Evolutionary conservation across 2,888 invertebrate species (phyloP).

Genomic region (Myathropa florea): DNA sequence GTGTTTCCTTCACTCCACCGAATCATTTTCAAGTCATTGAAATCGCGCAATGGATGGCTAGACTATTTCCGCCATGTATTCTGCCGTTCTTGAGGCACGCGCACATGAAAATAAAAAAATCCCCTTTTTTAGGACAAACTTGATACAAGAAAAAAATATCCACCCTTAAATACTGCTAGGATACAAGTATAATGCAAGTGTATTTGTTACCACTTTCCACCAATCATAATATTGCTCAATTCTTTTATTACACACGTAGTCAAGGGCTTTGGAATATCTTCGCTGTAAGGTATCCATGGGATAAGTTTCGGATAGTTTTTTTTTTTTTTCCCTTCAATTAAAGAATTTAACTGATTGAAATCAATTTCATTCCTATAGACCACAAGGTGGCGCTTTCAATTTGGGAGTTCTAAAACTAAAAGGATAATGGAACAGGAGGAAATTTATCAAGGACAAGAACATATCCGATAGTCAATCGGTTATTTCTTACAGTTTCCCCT

Average conservation of each 20-base stretch:
- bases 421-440: background rate
- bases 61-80: background rate
- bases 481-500: background rate
- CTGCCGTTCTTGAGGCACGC: conserved; percentile 31
- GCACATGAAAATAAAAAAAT: conserved; percentile 27
- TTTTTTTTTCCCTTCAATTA: background rate
- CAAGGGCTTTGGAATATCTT: background rate
- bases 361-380: background rate
- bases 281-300: background rate
- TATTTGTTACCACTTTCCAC: conserved; percentile 43
- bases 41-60: conserved; percentile 11
- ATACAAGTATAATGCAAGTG: conserved; percentile 30
- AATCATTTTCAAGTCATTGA: conserved; percentile 6
- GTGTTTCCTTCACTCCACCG: background rate
- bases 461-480: conserved; percentile 5
- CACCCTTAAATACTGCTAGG: conserved; percentile 50
- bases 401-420: too few relatives aligned
- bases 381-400: conserved; percentile 23
- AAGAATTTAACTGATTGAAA: background rate
- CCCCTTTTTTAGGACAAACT: background rate
- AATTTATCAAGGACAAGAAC: background rate
- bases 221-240: conserved; percentile 51
- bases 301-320: background rate
- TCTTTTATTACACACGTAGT: background rate
- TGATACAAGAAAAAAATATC: conserved; percentile 5